Evolutionary conservation across 2,113 vertebrate species (phyloP), one percentile per base, ranked within the genome.

Genomic region (Megaceryle maxima): DNA sequence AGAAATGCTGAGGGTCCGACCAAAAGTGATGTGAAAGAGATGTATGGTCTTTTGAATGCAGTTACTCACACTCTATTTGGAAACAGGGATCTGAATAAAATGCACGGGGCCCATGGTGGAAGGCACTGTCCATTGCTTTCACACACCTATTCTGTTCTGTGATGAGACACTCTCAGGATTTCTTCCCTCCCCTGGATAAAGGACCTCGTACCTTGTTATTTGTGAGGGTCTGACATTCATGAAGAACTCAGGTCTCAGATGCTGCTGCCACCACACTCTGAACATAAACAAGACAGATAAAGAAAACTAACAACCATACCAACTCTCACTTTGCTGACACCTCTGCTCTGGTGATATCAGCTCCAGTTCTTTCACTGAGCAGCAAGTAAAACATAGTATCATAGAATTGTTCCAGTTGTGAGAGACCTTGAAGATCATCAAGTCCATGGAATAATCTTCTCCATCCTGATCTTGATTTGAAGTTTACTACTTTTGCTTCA

Each of bases 121-220:
- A 72, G 22, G 28, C 16, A 2, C 16, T 6, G 16, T 3, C 51
- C 43, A 1, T 3, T 29, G 41, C 11, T 76, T 64, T 48, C 84
- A 29, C 35, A 16, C 9, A 4, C 10, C 62, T 11, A 0, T 11
- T 35, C 41, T 33, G 0, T 44, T 50, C 72, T 51, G 57, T 19
- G 35, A 18, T 0, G 1, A 22, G 6, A n/a, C 15, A 10, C 1
- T 3, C 16, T 7, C 53, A 25, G 43, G 43, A 31, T 46, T 43
- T 68, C 24, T 13, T 73, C 39, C 43, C 19, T 76, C 1, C 55
- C n/a, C 10, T 26, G 70, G 37, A 9, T 56, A 44, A 15, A 41
- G 13, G 2, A 31, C 3, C 20, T 56, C 31, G 3, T 35, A 37
- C 4, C 9, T 19, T 62, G 24, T 51, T 51, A 51, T 51, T 51